A percentile compares a stretch with the other conserved stretches of the same genome.
These are phyloP conservation scores for Phymastichus coffea DNA, from an alignment of 1,140 invertebrate species.

Conservation along the genomic window DNA sequence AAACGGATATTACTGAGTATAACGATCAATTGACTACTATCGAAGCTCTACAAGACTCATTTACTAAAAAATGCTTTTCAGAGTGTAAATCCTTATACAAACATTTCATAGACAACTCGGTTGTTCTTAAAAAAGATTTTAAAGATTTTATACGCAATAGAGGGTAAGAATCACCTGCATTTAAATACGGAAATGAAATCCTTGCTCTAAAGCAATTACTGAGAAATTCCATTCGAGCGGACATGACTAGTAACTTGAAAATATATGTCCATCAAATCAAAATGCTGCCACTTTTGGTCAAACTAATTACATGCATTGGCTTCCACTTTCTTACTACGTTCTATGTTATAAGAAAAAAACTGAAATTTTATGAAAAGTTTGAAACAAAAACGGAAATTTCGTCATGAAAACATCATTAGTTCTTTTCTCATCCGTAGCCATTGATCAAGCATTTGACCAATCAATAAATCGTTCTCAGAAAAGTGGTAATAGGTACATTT, in stretches of 20 bases:
- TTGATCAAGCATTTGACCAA: constrained; percentile 1
- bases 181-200: constrained; percentile 1
- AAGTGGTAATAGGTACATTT: too few species aligned
- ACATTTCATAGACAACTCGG: background rate
- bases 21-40: background rate
- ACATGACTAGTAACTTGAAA: constrained; percentile 24
- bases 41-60: background rate
- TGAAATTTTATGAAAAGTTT: background rate
- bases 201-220: background rate
- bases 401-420: background rate
- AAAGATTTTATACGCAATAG: background rate
- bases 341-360: background rate
- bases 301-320: constrained; percentile 23
- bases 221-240: constrained; percentile 13
- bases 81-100: background rate
- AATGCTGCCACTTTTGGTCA: constrained; percentile 13
- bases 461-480: constrained; percentile 2
- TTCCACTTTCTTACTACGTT: constrained; percentile 6
- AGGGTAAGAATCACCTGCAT: background rate
- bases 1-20: background rate
- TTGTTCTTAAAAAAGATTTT: background rate
- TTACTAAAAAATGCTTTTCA: background rate
- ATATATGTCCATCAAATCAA: constrained; percentile 2
- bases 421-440: background rate
- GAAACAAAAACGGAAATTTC: background rate